A percentile compares a stretch with the other conserved stretches of the same genome.
These are phyloP conservation scores for Julus scanicus DNA, from an alignment of 2,888 invertebrate genomes.

Conservation along the genomic window DNA sequence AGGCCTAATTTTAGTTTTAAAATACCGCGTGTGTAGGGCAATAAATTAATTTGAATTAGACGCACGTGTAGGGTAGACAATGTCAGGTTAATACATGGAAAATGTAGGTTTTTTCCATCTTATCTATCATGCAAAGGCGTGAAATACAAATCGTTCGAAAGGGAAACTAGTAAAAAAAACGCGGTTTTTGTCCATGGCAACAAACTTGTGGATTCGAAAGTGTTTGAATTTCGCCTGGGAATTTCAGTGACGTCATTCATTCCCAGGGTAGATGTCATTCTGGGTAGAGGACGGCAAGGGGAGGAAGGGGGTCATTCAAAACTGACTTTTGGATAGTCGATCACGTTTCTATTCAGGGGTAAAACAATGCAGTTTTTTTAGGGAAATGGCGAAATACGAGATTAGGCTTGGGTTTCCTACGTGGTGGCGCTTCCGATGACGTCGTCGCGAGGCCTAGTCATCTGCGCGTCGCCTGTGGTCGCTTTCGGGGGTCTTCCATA, in stretches of 20 bases:
- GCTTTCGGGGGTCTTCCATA: background rate
- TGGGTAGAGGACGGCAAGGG: background rate
- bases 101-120: background rate
- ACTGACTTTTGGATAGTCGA: no score
- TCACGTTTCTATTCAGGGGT: no score
- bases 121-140: no score
- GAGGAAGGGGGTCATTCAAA: background rate
- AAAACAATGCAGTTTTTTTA: background rate
- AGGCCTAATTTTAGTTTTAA: background rate
- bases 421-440: background rate
- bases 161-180: no score
- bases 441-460: background rate
- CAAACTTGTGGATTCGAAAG: background rate
- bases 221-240: background rate
- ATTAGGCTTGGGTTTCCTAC: background rate
- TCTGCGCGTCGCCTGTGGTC: background rate
- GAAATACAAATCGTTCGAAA: no score
- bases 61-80: background rate
- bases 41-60: background rate
- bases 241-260: background rate
- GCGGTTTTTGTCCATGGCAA: background rate
- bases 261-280: background rate
- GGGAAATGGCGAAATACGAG: background rate
- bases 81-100: background rate
- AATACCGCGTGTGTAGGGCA: background rate